Evolutionary conservation across 2,888 invertebrate genomes (phyloP), one percentile per base, ranked within the genome.

Genomic region (Thyatira batis): DNA sequence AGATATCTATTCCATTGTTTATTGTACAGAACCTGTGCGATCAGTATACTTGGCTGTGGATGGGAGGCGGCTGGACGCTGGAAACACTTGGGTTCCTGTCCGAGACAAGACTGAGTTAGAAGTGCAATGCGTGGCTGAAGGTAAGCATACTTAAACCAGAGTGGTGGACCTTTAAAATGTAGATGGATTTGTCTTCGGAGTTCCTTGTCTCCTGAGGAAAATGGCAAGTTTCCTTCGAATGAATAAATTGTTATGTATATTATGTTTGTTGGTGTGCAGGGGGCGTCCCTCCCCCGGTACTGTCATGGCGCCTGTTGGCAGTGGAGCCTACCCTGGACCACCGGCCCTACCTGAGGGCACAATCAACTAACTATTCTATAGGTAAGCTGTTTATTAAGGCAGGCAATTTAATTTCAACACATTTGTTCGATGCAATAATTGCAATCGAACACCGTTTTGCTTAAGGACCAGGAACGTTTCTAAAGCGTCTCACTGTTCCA

Each of bases 1-100:
- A n/a, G n/a, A n/a, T n/a, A n/a, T n/a, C n/a, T n/a, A n/a, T n/a
- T n/a, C n/a, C n/a, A n/a, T n/a, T n/a, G n/a, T n/a, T 51, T 20
- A 54, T 17, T 43, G 10, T 21, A 5, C 93, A 97, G 97, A 97
- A 86, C 93, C 96, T 45, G 97, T 97, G 20, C 94, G 96, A 61
- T 94, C 96, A 49, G 96, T 97, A 62, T 97, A 97, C 88, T 92
- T 97, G 72, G 94, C 97, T 78, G 96, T 97, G 83, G 97, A 97
- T 85, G 96, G 97, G 39, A 93, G 96, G 46, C 94, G 97, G 21
- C 92, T 97, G 73, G 97, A 97, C 87, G 95, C 97, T 0, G 96
- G 97, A 62, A 97, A 97, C 89, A 95, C 96, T 61, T 97, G 97
- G 93, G 95, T 97, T 68, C 97, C 97, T 0, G 97, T 97, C 20